These are phyloP conservation scores for Urocyon cinereoargenteus DNA, from an alignment of 2,797 vertebrate species.

Conservation along the genomic window DNA sequence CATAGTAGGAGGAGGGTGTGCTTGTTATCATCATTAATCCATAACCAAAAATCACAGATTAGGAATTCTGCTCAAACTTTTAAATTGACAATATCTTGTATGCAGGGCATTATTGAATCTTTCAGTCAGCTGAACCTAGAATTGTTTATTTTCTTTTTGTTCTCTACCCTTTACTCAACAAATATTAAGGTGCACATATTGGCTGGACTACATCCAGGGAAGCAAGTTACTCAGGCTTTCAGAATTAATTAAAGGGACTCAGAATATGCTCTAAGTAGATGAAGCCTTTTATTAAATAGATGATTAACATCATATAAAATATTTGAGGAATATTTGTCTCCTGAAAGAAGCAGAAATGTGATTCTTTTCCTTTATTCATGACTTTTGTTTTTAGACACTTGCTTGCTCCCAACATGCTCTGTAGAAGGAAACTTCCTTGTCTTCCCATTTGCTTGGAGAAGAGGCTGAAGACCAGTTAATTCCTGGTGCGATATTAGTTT, in stretches of 20 bases:
- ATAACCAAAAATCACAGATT: not conserved
- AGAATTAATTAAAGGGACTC: not conserved
- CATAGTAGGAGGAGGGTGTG: accelerated
- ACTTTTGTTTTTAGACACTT: not conserved
- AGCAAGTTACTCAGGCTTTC: not conserved
- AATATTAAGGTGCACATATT: not conserved
- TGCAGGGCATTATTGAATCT: not conserved
- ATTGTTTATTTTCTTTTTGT: not conserved
- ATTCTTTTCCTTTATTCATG: not conserved
- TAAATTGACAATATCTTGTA: not conserved
- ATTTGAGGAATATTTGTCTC: not conserved
- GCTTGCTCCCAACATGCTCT: not conserved
- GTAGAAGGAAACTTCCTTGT: not conserved
- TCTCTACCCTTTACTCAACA: not conserved
- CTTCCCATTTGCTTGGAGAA: not conserved
- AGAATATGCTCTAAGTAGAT: not conserved
- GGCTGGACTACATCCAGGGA: not conserved
- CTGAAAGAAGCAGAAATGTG: not conserved
- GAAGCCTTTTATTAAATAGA: not conserved
- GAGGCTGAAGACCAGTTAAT: no score
- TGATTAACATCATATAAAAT: not conserved
- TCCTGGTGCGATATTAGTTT: not conserved
- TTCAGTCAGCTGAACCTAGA: not conserved
- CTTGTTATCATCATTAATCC: not conserved
- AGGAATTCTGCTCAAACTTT: not conserved